Evolutionary conservation across 2,888 invertebrate genomes (phyloP).

Genomic region (Unio pictorum): DNA sequence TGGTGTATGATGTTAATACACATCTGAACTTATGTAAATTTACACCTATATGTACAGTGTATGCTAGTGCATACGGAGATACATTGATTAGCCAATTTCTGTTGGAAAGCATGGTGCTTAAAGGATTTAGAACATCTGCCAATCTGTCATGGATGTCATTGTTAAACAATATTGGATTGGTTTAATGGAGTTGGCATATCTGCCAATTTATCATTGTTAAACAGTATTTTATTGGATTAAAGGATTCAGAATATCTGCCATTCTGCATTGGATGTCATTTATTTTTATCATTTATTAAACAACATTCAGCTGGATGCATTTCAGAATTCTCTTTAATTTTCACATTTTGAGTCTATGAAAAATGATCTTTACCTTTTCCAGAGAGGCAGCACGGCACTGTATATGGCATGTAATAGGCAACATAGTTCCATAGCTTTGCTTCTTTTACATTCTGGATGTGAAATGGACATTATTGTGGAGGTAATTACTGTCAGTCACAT

Average conservation of each 20-base stretch:
- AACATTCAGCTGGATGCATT: background rate
- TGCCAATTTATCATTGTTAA: background rate
- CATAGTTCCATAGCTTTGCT: constrained; percentile 76
- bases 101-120: background rate
- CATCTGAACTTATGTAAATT: no score
- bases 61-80: no score
- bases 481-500: constrained; percentile 5
- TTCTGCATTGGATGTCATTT: background rate
- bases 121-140: background rate
- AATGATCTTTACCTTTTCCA: constrained; percentile 43
- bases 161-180: background rate
- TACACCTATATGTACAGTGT: no score
- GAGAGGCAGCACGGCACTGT: constrained; percentile 76
- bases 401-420: constrained; percentile 76
- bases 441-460: constrained; percentile 77
- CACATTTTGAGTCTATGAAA: background rate
- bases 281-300: background rate
- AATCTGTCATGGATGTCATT: background rate
- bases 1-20: no score
- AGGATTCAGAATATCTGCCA: background rate
- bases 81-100: no score
- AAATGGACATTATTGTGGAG: constrained; percentile 78
- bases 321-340: background rate
- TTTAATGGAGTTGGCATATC: background rate
- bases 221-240: background rate